Evolutionary conservation across 2,797 vertebrate species (phyloP), one percentile per base, ranked within the genome.

Genomic region (Danio aesculapii): DNA sequence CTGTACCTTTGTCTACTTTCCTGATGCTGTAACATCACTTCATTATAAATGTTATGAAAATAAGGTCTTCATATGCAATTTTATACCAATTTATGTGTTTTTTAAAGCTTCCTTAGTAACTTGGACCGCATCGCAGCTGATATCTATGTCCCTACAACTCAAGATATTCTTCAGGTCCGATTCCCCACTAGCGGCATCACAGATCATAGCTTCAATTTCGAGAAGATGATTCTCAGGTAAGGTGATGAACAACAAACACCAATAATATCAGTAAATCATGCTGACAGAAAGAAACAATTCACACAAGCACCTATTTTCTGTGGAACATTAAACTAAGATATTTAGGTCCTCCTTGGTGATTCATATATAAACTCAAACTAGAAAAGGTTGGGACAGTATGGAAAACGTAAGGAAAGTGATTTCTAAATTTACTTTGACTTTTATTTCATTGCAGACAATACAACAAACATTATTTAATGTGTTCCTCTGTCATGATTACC

Each of bases 121-220:
- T 93, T 99, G 92, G 97, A 97, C 77, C 96, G 97, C 79, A 98
- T 99, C 0, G 92, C 97, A 2, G 91, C 93, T 47, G 90, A 89
- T 0, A 95, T 96, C 88, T 99, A 98, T 94, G 93, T 98, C 88
- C 98, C 98, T 83, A 96, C 96, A 19, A 96, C 95, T 82, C 98
- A 99, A 92, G 98, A 99, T 9, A 96, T 99, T 90, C 92, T 99
- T 86, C 94, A 97, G 76, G 98, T 99, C 82, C 93, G 98, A 77
- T 97, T 98, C 86, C 98, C 98, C 79, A 99, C 98, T 75, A 98
- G 97, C 0, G 98, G 98, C 84, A 99, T 99, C 93, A 97, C 97
- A 71, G 98, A 99, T 89, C 98, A 99, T 87, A 93, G 97, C 75
- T 99, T 99, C 81, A 94, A 93, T 85, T 92, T 99, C 90, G 96